These are phyloP conservation scores for Apaloderma vittatum DNA, from an alignment of 2,113 vertebrate species.

Conservation along the genomic window DNA sequence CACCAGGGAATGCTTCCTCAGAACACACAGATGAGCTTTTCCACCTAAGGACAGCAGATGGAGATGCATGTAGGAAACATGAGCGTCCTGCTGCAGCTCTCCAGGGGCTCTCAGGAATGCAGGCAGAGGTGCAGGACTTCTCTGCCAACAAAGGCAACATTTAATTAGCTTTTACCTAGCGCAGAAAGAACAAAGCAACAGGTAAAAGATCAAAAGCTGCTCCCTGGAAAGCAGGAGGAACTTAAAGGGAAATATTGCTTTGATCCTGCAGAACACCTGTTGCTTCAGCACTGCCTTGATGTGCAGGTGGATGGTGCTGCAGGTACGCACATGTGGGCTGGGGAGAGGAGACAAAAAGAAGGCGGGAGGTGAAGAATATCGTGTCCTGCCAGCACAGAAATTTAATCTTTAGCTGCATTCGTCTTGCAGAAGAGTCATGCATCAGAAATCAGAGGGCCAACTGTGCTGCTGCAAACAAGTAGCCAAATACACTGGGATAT, in stretches of 20 bases:
- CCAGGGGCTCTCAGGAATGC: not conserved
- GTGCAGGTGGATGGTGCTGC: not conserved
- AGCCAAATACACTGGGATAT: not conserved
- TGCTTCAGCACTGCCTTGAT: not conserved
- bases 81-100: not conserved
- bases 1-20: not conserved
- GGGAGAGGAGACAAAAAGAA: not conserved
- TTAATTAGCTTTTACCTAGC: not conserved
- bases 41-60: not conserved
- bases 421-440: not conserved
- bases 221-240: not conserved
- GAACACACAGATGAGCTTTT: not conserved
- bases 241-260: not conserved
- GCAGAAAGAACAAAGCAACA: slow-evolving; percentile 7
- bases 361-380: not conserved
- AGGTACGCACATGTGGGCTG: not conserved
- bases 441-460: not conserved
- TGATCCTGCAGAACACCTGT: not conserved
- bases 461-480: not conserved
- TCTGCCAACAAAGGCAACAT: not conserved
- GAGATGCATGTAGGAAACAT: not conserved
- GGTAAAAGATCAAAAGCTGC: slow-evolving; percentile 25
- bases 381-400: not conserved
- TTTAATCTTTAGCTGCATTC: not conserved
- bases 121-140: not conserved